Conservation (phyloP, 37 sponge, comb jelly and placozoan species). For the Ephydatia muelleri region DNA sequence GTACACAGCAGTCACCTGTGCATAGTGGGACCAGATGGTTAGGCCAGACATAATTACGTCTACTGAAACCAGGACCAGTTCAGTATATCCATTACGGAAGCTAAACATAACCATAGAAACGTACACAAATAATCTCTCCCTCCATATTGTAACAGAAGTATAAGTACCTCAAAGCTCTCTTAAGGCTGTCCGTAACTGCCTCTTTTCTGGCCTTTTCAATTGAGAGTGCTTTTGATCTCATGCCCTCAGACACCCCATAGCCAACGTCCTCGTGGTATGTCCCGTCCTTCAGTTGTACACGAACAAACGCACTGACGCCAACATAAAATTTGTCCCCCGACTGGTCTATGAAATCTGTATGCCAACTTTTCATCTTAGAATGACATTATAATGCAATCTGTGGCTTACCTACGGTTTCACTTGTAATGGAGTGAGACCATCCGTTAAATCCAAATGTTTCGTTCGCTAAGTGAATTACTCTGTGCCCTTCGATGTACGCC, state of each 20-base stretch:
- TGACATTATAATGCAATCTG: not conserved
- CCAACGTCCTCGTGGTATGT: constrained; percentile 83
- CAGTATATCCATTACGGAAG: no score
- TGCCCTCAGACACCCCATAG: constrained; percentile 81
- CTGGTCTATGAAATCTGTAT: constrained; percentile 74
- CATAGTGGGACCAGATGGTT: no score
- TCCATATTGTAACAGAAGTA: no score
- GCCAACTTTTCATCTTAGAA: not conserved
- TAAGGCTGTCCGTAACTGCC: constrained; percentile 87
- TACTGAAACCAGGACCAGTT: no score
- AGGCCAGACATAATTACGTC: no score
- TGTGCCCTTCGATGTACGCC: constrained; percentile 81
- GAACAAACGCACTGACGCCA: constrained; percentile 68
- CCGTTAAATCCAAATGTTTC: constrained; percentile 90
- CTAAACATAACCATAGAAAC: no score
- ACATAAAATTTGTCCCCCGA: constrained; percentile 59
- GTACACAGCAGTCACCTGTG: no score
- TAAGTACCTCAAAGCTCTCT: constrained; percentile 71
- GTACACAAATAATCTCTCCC: no score
- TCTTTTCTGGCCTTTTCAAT: constrained; percentile 87
- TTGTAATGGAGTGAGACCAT: constrained; percentile 83
- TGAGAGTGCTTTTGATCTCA: constrained; percentile 83
- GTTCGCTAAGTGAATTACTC: constrained; percentile 68
- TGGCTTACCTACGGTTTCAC: constrained; percentile 61
- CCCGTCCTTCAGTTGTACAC: constrained; percentile 77